phyloP scores from a whole-genome alignment of 2,797 vertebrate genomes.

The Coregonus suidteri region DNA sequence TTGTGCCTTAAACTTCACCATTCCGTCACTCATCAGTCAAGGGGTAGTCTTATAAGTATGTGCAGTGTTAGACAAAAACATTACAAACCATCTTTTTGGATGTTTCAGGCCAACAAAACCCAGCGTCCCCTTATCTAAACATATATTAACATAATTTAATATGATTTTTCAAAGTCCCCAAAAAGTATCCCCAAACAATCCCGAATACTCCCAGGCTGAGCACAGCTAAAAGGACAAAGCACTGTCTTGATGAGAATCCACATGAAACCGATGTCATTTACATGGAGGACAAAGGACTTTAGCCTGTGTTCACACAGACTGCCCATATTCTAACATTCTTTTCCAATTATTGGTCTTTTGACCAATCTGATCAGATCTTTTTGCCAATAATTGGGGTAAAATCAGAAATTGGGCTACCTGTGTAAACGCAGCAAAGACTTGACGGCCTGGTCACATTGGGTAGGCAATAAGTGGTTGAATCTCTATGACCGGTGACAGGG shows the following conservation, averaged over 20 bases:
- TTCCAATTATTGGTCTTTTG: no score
- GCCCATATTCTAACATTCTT: no score
- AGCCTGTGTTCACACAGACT: no score
- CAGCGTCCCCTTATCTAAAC: neutral
- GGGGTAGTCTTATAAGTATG: neutral
- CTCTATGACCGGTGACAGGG: constrained; percentile 89
- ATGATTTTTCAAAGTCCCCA: neutral
- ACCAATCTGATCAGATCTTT: no score
- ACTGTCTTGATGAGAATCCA: neutral
- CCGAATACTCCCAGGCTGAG: neutral
- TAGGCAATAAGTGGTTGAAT: constrained; percentile 82
- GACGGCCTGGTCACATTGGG: neutral
- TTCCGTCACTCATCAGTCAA: neutral
- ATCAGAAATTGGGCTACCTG: neutral
- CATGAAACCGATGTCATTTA: neutral
- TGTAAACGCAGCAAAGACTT: neutral
- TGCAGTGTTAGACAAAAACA: neutral
- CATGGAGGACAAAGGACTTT: neutral
- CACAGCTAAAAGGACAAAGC: neutral
- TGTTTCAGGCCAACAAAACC: neutral
- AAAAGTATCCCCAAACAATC: neutral
- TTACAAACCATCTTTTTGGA: neutral
- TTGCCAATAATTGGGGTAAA: neutral
- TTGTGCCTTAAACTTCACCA: neutral
- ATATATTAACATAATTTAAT: neutral